These are phyloP conservation scores for Blennius ocellaris DNA, from an alignment of 2,113 vertebrate genomes.

Conservation along the genomic window DNA sequence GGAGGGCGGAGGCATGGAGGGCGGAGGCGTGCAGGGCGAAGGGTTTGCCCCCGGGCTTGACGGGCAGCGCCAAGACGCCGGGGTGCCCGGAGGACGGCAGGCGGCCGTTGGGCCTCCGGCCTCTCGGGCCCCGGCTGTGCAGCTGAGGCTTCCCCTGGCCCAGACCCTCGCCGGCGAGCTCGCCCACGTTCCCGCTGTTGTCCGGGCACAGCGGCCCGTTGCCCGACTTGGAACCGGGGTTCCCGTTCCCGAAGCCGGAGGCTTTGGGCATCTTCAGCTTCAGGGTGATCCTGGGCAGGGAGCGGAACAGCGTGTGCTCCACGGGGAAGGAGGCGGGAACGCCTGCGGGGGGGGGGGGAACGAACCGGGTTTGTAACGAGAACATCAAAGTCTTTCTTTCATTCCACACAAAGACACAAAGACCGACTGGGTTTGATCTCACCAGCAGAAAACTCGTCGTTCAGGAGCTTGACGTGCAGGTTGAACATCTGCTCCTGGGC, in stretches of 20 bases:
- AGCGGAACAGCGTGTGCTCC: constrained; percentile 90
- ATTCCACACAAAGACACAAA: too few relatives aligned
- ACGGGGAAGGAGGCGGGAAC: constrained; percentile 87
- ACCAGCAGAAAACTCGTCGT: constrained; percentile 88
- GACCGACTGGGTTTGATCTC: constrained; percentile 22
- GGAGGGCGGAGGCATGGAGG: too few relatives aligned
- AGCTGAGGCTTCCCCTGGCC: constrained; percentile 87
- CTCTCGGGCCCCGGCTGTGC: constrained; percentile 79
- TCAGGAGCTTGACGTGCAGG: constrained; percentile 91
- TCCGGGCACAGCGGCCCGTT: constrained; percentile 87
- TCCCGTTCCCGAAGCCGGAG: constrained; percentile 83
- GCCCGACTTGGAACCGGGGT: constrained; percentile 84
- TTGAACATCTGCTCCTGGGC: constrained; percentile 96
- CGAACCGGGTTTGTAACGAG: not conserved
- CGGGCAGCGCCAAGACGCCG: constrained; percentile 54
- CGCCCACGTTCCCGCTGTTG: constrained; percentile 79
- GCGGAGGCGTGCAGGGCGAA: too few relatives aligned
- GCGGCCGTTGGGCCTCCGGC: constrained; percentile 86
- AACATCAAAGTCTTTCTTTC: too few relatives aligned
- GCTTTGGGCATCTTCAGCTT: constrained; percentile 96
- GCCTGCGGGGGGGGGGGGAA: constrained; percentile 81
- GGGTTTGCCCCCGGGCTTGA: constrained; percentile 87
- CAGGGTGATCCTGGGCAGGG: constrained; percentile 95
- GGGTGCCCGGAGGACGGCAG: constrained; percentile 76
- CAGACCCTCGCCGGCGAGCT: constrained; percentile 63